Percentiles rank a stretch among this genome's conserved stretches.
Evolutionary conservation across 2,888 invertebrate genomes (phyloP).

Genomic region (Podabrus alpinus): DNA sequence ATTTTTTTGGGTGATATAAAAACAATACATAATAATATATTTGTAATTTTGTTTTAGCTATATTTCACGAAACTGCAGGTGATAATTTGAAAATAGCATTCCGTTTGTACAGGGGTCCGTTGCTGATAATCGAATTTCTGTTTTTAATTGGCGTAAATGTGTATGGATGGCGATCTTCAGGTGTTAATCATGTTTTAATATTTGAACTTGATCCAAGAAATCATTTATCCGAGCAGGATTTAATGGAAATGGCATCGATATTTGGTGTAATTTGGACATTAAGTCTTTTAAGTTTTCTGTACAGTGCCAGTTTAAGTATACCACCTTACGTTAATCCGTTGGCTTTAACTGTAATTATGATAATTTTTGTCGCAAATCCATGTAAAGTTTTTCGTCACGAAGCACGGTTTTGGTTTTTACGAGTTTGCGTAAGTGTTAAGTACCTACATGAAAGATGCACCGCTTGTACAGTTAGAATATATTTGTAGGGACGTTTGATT

Average conservation of each 20-base stretch:
- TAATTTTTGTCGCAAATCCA: constrained; percentile 76
- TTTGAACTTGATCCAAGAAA: constrained; percentile 82
- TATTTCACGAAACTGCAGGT: constrained; percentile 57
- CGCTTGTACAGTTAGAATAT: background rate
- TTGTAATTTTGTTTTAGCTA: constrained; percentile 49
- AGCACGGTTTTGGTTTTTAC: constrained; percentile 76
- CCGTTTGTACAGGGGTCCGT: constrained; percentile 77
- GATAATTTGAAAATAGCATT: constrained; percentile 71
- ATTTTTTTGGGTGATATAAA: no score
- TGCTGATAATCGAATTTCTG: constrained; percentile 74
- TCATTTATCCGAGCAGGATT: constrained; percentile 75
- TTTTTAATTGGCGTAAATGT: constrained; percentile 81
- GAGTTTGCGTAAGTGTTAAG: constrained; percentile 59
- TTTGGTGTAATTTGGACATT: constrained; percentile 78
- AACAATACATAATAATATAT: no score
- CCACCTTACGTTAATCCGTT: constrained; percentile 80
- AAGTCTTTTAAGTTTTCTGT: constrained; percentile 69
- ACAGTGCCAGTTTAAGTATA: constrained; percentile 66
- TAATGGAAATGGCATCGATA: constrained; percentile 76
- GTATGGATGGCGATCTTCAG: constrained; percentile 80
- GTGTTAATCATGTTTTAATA: constrained; percentile 83
- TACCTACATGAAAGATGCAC: background rate
- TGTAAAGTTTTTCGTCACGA: constrained; percentile 75
- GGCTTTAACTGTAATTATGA: constrained; percentile 68
- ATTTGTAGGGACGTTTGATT: constrained; percentile 63